Conservation (phyloP, 2,113 vertebrate genomes). For the Corynorhinus townsendii region DNA sequence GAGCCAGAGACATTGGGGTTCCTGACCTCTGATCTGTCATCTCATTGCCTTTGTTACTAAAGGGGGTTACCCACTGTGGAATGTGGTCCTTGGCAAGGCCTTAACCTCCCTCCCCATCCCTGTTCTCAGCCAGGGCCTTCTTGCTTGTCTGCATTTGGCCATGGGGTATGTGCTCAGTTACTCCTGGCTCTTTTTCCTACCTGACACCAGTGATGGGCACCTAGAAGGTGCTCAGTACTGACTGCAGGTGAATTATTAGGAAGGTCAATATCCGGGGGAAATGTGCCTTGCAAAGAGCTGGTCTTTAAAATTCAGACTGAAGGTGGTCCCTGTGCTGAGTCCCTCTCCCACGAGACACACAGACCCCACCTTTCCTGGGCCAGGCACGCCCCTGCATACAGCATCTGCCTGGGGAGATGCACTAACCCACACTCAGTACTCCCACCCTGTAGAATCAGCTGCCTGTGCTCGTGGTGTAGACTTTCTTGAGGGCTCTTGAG, state of each 20-base stretch:
- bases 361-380: background rate
- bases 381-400: background rate
- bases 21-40: background rate
- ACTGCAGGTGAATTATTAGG: background rate
- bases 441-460: background rate
- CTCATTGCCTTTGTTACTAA: background rate
- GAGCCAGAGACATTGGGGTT: background rate
- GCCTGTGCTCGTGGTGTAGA: background rate
- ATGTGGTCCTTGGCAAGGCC: background rate
- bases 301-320: background rate
- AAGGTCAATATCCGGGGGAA: background rate
- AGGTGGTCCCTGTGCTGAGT: background rate
- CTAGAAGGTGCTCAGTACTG: background rate
- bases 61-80: background rate
- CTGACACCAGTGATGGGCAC: background rate
- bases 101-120: background rate
- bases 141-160: background rate
- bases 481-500: background rate
- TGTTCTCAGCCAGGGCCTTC: background rate
- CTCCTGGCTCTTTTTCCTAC: background rate
- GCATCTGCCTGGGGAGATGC: background rate
- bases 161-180: no score
- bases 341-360: background rate
- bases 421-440: background rate
- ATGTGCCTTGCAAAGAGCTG: background rate